Conservation (phyloP, 2,888 invertebrate genomes). For the Macropis europaea region DNA sequence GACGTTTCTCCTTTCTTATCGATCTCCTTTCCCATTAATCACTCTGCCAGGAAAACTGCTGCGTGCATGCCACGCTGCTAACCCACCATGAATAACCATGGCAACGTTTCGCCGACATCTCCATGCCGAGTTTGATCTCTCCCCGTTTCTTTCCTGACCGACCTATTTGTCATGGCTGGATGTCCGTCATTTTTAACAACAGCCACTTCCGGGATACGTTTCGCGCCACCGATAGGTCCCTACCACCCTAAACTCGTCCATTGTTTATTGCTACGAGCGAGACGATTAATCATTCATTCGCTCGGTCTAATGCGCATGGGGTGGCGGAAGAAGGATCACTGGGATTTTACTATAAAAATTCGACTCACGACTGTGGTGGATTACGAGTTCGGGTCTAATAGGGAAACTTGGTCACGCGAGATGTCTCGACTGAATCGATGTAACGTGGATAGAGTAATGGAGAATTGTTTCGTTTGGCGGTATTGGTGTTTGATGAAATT, state of each 20-base stretch:
- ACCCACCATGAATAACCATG: slow-evolving; percentile 32
- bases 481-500: no score
- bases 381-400: background rate
- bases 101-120: slow-evolving; percentile 29
- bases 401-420: background rate
- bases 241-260: background rate
- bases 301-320: background rate
- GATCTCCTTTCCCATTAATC: slow-evolving; percentile 38
- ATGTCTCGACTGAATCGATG: no score
- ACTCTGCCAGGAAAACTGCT: background rate
- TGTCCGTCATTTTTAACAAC: slow-evolving; percentile 23
- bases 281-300: background rate
- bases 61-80: slow-evolving; percentile 20
- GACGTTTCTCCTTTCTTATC: slow-evolving; percentile 16
- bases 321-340: background rate
- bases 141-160: background rate
- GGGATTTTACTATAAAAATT: background rate
- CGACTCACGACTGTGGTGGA: background rate
- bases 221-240: background rate
- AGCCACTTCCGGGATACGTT: no score
- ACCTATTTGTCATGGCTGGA: slow-evolving; percentile 15
- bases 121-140: background rate
- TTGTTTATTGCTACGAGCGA: background rate
- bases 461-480: no score
- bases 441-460: no score